These are phyloP conservation scores for Clistopyga incitator DNA, from an alignment of 2,888 invertebrate species.

Conservation along the genomic window DNA sequence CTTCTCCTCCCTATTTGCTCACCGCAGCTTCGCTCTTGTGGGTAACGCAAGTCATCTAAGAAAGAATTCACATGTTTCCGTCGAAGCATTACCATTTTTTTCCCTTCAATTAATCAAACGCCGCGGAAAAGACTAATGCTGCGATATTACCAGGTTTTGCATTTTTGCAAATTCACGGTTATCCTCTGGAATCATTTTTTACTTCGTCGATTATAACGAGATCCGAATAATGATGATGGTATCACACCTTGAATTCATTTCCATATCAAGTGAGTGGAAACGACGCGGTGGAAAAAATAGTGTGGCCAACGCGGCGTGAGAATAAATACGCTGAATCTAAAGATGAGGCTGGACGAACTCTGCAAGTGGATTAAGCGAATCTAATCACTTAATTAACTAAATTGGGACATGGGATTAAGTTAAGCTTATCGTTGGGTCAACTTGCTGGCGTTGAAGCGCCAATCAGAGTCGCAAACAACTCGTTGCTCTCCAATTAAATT, in stretches of 20 bases:
- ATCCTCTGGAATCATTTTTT: background rate
- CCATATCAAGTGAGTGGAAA: background rate
- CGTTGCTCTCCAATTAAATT: background rate
- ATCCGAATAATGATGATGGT: constrained; percentile 7
- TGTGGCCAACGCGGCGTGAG: background rate
- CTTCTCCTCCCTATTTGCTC: background rate
- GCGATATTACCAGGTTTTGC: background rate
- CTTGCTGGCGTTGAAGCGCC: background rate
- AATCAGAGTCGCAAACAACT: background rate
- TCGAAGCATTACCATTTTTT: background rate
- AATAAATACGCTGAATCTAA: background rate
- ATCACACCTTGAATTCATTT: constrained; percentile 21
- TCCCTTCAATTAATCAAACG: constrained; percentile 14
- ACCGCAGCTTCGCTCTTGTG: background rate
- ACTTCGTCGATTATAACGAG: background rate
- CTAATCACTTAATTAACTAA: constrained; percentile 1
- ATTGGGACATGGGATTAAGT: background rate
- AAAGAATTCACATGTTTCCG: constrained; percentile 15
- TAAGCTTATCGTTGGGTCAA: background rate
- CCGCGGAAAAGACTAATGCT: background rate
- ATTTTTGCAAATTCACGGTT: background rate
- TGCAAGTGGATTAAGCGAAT: background rate
- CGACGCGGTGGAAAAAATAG: background rate
- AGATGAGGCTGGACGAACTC: background rate
- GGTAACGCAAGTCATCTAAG: constrained; percentile 23